Conservation (phyloP, 1,140 invertebrate genomes). For the Neodiprion fabricii region DNA sequence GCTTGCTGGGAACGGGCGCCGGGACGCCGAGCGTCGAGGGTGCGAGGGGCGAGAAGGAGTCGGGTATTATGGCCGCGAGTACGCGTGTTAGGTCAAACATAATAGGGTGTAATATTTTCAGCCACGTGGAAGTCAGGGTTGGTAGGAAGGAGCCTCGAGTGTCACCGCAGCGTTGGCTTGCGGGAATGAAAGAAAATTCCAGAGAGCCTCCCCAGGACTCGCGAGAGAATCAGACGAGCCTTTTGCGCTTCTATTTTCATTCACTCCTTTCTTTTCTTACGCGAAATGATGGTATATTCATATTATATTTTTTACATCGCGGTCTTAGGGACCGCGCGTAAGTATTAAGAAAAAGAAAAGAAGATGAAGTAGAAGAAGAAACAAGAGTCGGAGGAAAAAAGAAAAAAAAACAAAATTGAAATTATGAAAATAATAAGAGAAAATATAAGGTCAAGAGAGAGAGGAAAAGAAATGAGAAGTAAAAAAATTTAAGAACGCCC, state of each 20-base stretch:
- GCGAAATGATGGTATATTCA: not conserved
- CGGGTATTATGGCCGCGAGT: constrained; percentile 4
- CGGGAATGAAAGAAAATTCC: not conserved
- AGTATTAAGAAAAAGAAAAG: too few species aligned
- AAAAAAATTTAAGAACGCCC: too few species aligned
- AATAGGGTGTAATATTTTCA: constrained; percentile 5
- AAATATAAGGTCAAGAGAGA: too few species aligned
- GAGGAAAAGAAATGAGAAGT: too few species aligned
- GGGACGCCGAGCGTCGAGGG: not conserved
- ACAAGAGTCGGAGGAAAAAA: too few species aligned
- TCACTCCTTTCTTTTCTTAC: not conserved
- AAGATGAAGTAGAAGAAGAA: too few species aligned
- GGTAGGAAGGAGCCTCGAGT: not conserved
- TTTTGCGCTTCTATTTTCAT: not conserved
- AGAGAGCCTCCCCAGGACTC: too few species aligned
- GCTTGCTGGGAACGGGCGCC: constrained; percentile 23
- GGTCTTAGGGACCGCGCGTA: not conserved
- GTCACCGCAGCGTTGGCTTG: not conserved
- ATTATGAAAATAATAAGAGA: too few species aligned
- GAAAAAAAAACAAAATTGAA: too few species aligned
- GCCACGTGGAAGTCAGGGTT: not conserved
- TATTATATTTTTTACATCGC: not conserved
- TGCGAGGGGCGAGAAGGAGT: constrained; percentile 3
- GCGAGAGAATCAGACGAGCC: too few species aligned
- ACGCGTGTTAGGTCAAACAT: constrained; percentile 7